phyloP scores from a whole-genome alignment of 2,113 vertebrate genomes.

The Symphodus melops region DNA sequence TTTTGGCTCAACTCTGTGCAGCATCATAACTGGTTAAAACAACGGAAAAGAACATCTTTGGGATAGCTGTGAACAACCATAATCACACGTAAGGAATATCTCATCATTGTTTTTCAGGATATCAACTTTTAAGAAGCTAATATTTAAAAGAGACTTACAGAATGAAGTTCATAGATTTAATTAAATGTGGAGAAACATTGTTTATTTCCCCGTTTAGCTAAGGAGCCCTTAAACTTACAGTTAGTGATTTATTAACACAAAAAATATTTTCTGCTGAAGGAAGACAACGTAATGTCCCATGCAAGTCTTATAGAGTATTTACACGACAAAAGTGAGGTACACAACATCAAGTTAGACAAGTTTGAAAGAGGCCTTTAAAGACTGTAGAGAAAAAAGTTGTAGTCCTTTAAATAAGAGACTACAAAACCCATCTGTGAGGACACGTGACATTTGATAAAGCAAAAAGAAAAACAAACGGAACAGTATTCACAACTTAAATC shows the following conservation, averaged over 20 bases:
- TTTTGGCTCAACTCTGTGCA: conserved; percentile 24
- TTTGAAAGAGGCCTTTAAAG: conserved; percentile 20
- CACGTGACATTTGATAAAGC: conserved; percentile 9
- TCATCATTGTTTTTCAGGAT: not conserved
- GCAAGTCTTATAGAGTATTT: not conserved
- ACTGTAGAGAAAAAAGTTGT: not conserved
- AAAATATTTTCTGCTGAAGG: not conserved
- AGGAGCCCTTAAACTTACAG: not conserved
- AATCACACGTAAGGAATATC: conserved; percentile 1
- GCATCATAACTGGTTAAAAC: not conserved
- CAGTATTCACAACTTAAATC: conserved; percentile 36
- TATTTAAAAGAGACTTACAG: not conserved
- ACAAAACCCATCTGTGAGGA: not conserved
- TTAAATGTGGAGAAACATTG: not conserved
- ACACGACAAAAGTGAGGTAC: not conserved
- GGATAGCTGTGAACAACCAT: conserved; percentile 46
- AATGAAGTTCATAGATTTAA: not conserved
- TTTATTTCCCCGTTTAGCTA: not conserved
- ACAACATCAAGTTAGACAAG: not conserved
- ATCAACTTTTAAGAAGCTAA: not conserved
- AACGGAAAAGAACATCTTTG: not conserved
- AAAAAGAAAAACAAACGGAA: conserved; percentile 7
- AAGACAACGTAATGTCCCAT: not conserved
- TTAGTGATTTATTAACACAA: not conserved
- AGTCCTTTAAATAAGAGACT: not conserved